Evolutionary conservation across 2,888 invertebrate species (phyloP).

Genomic region (Alitta virens): DNA sequence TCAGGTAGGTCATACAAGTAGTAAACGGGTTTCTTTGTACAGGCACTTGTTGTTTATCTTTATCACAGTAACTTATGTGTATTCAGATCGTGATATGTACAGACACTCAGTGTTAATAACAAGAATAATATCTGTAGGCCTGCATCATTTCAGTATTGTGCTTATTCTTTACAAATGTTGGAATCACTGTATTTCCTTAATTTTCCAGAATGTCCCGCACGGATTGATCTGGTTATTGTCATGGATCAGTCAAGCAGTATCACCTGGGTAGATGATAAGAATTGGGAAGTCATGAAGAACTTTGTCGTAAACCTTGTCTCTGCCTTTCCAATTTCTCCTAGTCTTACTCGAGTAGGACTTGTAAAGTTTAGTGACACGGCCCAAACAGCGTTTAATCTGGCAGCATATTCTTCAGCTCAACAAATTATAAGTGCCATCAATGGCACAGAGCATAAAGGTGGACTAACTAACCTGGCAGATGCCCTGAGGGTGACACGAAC

Average conservation of each 20-base stretch:
- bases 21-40: too few relatives aligned
- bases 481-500: constrained; percentile 22
- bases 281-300: constrained; percentile 16
- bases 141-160: too few relatives aligned
- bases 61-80: too few relatives aligned
- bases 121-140: too few relatives aligned
- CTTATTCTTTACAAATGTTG: too few relatives aligned
- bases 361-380: constrained; percentile 21
- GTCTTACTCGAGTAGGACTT: constrained; percentile 10
- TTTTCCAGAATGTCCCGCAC: constrained; percentile 7
- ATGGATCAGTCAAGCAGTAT: constrained; percentile 13
- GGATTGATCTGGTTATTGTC: constrained; percentile 7
- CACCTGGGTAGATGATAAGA: not conserved
- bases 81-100: too few relatives aligned
- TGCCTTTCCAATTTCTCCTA: constrained; percentile 14
- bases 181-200: too few relatives aligned
- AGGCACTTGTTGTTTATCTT: too few relatives aligned
- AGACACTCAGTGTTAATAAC: too few relatives aligned
- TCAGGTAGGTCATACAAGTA: too few relatives aligned
- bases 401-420: not conserved
- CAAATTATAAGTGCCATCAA: constrained; percentile 2
- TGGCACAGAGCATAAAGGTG: constrained; percentile 2
- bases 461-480: constrained; percentile 23
- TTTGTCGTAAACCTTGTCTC: constrained; percentile 17
- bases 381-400: constrained; percentile 15